Evolutionary conservation across 2,113 vertebrate species (phyloP).

Genomic region (Hemiprocne comata): DNA sequence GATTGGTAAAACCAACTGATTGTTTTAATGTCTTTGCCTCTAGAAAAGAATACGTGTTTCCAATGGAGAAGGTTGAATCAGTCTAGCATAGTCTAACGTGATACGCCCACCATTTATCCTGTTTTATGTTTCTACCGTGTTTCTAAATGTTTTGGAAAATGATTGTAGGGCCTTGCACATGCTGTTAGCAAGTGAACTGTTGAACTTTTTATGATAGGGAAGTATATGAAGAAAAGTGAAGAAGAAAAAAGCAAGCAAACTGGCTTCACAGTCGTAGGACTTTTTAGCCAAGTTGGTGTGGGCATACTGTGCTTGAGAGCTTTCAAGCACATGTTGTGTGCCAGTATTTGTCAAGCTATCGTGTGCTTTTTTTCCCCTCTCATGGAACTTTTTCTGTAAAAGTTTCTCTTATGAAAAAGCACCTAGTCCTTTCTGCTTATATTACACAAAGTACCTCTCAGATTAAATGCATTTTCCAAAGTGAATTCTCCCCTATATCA

Average conservation of each 20-base stretch:
- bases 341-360: not conserved
- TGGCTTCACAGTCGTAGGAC: not conserved
- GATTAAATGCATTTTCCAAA: not conserved
- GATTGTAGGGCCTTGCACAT: not conserved
- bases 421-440: not conserved
- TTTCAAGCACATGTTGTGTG: not conserved
- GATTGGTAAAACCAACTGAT: not conserved
- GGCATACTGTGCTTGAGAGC: not conserved
- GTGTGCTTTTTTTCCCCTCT: not conserved
- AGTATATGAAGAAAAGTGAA: not conserved
- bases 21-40: not conserved
- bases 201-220: not conserved
- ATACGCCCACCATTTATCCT: not conserved
- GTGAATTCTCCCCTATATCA: not conserved
- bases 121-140: not conserved
- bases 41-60: not conserved
- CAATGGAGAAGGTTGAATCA: not conserved
- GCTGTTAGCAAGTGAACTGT: not conserved
- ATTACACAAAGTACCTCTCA: not conserved
- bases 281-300: not conserved
- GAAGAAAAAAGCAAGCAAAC: not conserved
- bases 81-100: not conserved
- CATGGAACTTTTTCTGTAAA: not conserved
- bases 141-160: not conserved
- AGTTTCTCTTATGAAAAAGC: not conserved